Conservation (phyloP, 2,113 vertebrate species). For the Anhinga rufa region DNA sequence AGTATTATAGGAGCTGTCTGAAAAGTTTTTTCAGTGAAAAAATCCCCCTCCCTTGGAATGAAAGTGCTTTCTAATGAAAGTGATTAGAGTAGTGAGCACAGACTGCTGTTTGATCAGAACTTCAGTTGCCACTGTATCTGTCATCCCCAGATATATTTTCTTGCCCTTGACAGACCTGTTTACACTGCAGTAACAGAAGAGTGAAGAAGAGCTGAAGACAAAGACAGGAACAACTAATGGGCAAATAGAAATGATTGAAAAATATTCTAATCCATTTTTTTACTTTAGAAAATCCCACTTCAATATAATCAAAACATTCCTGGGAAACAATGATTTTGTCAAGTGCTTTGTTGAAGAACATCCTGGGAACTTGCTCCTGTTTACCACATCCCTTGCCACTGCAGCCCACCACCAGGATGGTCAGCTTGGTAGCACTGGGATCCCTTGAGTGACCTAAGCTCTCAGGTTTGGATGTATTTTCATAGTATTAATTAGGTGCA, state of each 20-base stretch:
- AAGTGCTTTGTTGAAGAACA: accelerated
- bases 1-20: background rate
- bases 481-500: background rate
- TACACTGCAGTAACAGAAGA: background rate
- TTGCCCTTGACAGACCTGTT: background rate
- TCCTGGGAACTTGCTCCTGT: background rate
- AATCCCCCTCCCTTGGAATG: background rate
- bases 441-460: background rate
- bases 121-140: background rate
- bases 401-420: background rate
- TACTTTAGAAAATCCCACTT: background rate
- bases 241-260: background rate
- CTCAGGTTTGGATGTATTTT: background rate
- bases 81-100: background rate
- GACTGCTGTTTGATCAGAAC: background rate
- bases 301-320: background rate
- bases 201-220: background rate
- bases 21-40: background rate
- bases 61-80: background rate
- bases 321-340: background rate
- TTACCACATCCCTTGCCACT: background rate
- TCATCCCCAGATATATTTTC: background rate
- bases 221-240: background rate
- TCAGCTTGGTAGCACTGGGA: background rate
- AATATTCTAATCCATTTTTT: background rate